phyloP scores from a whole-genome alignment of 2,888 invertebrate genomes.

The Xestia c-nigrum region DNA sequence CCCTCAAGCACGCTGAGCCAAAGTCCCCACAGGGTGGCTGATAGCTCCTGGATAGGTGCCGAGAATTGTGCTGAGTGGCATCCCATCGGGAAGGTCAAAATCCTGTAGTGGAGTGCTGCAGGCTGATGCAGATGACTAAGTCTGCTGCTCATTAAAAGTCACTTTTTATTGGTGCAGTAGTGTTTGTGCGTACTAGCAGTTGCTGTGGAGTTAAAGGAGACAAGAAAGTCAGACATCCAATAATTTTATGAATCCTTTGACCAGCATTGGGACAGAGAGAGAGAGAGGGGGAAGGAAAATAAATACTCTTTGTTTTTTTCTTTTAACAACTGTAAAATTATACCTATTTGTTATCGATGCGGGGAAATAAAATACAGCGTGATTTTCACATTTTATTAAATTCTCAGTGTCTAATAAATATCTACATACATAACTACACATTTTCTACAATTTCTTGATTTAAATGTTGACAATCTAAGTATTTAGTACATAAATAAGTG shows the following conservation, averaged over 20 bases:
- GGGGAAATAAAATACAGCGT: slow-evolving; percentile 18
- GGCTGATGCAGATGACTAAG: background rate
- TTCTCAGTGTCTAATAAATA: slow-evolving; percentile 71
- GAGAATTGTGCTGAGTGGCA: too few relatives aligned
- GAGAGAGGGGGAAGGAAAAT: background rate
- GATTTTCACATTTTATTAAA: slow-evolving; percentile 64
- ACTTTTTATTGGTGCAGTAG: background rate
- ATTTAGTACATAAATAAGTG: slow-evolving; percentile 52
- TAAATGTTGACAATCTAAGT: slow-evolving; percentile 46
- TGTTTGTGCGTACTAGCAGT: background rate
- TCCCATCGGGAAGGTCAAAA: background rate
- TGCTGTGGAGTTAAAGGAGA: background rate
- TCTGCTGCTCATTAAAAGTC: background rate
- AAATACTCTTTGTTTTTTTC: background rate
- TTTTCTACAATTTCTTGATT: slow-evolving; percentile 56
- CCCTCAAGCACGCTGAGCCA: background rate
- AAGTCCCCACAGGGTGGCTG: background rate
- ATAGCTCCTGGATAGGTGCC: too few relatives aligned
- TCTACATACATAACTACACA: slow-evolving; percentile 73
- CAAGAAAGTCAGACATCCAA: background rate
- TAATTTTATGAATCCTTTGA: background rate
- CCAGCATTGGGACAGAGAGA: background rate
- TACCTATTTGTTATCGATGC: background rate
- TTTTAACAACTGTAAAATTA: background rate
- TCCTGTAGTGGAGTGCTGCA: background rate